Conservation (phyloP, 2,797 vertebrate species). For the Leptodactylus fallax region DNA sequence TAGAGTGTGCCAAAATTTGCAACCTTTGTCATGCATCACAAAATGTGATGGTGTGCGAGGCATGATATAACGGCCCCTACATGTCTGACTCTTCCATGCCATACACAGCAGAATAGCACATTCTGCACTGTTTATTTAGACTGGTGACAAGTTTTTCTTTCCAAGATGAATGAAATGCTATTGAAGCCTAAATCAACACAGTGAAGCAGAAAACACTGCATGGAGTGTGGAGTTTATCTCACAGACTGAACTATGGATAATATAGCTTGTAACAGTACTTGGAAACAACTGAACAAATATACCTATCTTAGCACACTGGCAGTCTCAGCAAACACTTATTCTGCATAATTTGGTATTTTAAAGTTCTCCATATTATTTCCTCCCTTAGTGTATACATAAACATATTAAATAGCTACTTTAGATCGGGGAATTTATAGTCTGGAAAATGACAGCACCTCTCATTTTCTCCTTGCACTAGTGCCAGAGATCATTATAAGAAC, state of each 20-base stretch:
- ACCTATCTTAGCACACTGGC: background rate
- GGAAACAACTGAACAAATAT: conserved; percentile 39
- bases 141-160: conserved; percentile 45
- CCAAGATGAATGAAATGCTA: background rate
- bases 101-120: background rate
- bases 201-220: background rate
- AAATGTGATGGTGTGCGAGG: no score
- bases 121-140: conserved; percentile 37
- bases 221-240: conserved; percentile 12
- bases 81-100: background rate
- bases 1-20: no score
- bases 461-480: no score
- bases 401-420: no score
- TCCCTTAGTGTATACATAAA: no score
- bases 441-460: no score
- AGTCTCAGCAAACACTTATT: background rate
- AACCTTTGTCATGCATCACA: no score
- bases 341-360: no score
- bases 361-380: no score
- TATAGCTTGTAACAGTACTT: background rate
- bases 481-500: no score
- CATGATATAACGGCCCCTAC: background rate
- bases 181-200: conserved; percentile 6
- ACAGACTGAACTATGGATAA: background rate
- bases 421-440: no score